Evolutionary conservation across 1,140 invertebrate species (phyloP), one percentile per base, ranked within the genome.

Genomic region (Aradophagus sp.): DNA sequence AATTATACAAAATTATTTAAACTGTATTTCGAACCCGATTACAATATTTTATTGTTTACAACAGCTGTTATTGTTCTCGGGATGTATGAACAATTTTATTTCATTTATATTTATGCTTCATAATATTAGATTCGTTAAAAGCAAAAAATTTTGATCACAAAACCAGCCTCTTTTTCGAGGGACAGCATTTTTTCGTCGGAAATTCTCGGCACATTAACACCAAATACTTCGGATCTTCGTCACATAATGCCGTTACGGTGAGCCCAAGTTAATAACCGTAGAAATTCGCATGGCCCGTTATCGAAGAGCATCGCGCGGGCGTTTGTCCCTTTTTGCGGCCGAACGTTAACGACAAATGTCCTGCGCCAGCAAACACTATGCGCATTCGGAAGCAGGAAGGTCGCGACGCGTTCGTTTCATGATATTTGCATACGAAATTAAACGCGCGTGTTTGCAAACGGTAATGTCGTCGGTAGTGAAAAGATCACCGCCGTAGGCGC

Each of bases 351-450:
- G 68, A 63, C 38, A 66, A 72, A 66, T 56, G 69, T 56, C 48
- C 69, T 50, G 44, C 17, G 50, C 48, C 52, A 35, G 61, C 47
- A 70, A 62, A 72, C 61, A 66, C 42, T 19, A 31, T 31, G 42
- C 42, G 62, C 69, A 72, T 67, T 63, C 58, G 70, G 70, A 73
- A 73, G 63, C 70, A 44, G 53, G 58, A 58, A 73, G 70, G 58
- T 67, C 58, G 63, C 63, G 70, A 56, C 62, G 58, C 63, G 63
- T 53, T 63, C 44, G 62, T 67, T 67, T 73, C 70, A 62, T 73
- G 70, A 73, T 73, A 73, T 73, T 73, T 73, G 65, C 71, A 73
- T 73, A 65, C 65, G 59, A 73, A 73, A 73, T 73, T 73, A 73
- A 73, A 67, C 65, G 71, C 63, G 70, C 63, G 55, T 68, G 63